Evolutionary conservation across 2,797 vertebrate species (phyloP), one percentile per base, ranked within the genome.

Genomic region (Microctenopoma lineatum): DNA sequence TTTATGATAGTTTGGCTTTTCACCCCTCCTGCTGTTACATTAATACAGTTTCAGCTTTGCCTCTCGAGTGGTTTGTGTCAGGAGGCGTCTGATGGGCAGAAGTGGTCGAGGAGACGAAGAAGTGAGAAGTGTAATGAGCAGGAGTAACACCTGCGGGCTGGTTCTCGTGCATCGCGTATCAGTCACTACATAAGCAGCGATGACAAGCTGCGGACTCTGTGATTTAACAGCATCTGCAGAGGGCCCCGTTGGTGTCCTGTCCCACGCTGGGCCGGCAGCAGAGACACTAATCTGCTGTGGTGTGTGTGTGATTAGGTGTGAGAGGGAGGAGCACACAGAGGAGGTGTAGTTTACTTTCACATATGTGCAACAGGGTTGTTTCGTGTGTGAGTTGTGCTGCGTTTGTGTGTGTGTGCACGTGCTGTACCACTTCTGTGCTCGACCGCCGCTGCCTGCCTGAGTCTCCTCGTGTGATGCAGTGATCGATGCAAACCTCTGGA

Each of bases 401-500:
- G 21, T 13, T 34, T 71, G 52, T 54, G 67, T 11, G 57, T 61
- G 58, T 73, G 15, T 70, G 54, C 61, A 72, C 66, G 60, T 73
- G 65, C 42, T 59, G 58, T 38, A 69, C 76, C 76, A 86, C 70
- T 53, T 86, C 86, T 84, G 72, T 69, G 59, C 71, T 47, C 21
- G 5, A 42, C 57, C 45, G 51, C 80, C 41, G 64, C 70, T 44
- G 66, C 73, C 65, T 60, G 66, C 77, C 70, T 81, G 84, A 81
- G 64, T 79, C 77, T 83, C 78, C 71, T 81, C 55, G 1, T 81
- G 83, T 87, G 87, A 90, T 88, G 86, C 41, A 66, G 82, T 91
- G 88, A 90, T 90, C 86, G 74, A 90, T 90, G 85, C 54, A 48
- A 77, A 80, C 66, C 84, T 84, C 77, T 83, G 72, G 85, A 86